Conservation (phyloP, 1,140 invertebrate genomes). For the Homarus americanus region DNA sequence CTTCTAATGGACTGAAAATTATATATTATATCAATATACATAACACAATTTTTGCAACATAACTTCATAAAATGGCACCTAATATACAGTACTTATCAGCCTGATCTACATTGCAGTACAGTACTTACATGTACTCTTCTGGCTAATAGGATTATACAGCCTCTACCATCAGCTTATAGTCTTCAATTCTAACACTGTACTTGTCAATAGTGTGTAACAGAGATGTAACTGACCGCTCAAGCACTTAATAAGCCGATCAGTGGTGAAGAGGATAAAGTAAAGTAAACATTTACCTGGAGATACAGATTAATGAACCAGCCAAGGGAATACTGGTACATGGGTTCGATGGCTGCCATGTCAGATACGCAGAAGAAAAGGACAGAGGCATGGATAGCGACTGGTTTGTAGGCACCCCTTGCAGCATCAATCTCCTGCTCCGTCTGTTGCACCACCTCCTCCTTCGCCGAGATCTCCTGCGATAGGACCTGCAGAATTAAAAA, state of each 20-base stretch:
- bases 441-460: constrained; percentile 80
- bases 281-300: constrained; percentile 82
- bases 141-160: too few relatives aligned
- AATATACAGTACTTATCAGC: too few relatives aligned
- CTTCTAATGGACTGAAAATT: constrained; percentile 66
- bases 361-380: constrained; percentile 81
- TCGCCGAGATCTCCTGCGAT: constrained; percentile 81
- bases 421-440: constrained; percentile 81
- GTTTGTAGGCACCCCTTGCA: constrained; percentile 80
- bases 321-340: constrained; percentile 82
- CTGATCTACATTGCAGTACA: too few relatives aligned
- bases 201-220: too few relatives aligned
- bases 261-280: too few relatives aligned
- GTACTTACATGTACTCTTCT: too few relatives aligned
- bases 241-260: too few relatives aligned
- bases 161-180: too few relatives aligned
- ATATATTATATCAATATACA: neutral
- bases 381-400: constrained; percentile 81
- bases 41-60: too few relatives aligned
- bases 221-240: too few relatives aligned
- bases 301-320: constrained; percentile 96
- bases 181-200: too few relatives aligned
- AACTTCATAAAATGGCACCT: too few relatives aligned
- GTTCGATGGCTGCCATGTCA: constrained; percentile 81
- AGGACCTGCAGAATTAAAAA: constrained; percentile 77